Evolutionary conservation across 2,797 vertebrate species (phyloP), one percentile per base, ranked within the genome.

Genomic region (Oreochromis mossambicus): DNA sequence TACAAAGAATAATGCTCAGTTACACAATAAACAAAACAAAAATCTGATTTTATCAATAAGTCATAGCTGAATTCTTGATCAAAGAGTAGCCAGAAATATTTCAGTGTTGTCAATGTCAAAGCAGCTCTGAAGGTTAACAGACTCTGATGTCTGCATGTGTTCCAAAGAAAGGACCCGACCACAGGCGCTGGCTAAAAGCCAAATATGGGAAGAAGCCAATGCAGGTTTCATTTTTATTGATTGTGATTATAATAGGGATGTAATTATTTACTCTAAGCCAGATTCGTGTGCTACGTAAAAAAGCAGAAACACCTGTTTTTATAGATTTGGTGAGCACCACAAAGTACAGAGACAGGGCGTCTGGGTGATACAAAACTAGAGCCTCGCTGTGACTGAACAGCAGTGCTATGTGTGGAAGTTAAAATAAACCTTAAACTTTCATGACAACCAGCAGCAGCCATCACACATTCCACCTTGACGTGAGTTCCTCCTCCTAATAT

Each of bases 381-480:
- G 86, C 73, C 83, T 24, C 1, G 8, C 51, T 79, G 86, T 81
- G 83, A 88, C 83, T 77, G 50, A 89, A 78, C 21, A 83, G 77
- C 43, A 8, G 15, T 50, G 82, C 85, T 89, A 85, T 91, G 91
- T 81, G 90, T 88, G 82, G 89, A 91, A 93, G 93, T 91, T 92
- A 80, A 94, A 95, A 94, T 94, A 94, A 95, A 91, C 87, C 87
- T 85, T 63, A 90, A 92, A 92, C 84, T 7, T 92, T 93, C 82
- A 84, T 83, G 92, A 89, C 88, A 84, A 86, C 78, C 84, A 83
- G 83, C 83, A 92, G 85, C 82, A 89, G 88, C 73, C 79, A 51
- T 51, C 83, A 79, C 79, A 83, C 89, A 93, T 93, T 94, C 92
- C 86, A 63, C 81, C 81, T 68, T 77, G 79, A 92, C 43, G n/a